phyloP scores from a whole-genome alignment of 2,113 vertebrate species.

The Ailurus styani region DNA sequence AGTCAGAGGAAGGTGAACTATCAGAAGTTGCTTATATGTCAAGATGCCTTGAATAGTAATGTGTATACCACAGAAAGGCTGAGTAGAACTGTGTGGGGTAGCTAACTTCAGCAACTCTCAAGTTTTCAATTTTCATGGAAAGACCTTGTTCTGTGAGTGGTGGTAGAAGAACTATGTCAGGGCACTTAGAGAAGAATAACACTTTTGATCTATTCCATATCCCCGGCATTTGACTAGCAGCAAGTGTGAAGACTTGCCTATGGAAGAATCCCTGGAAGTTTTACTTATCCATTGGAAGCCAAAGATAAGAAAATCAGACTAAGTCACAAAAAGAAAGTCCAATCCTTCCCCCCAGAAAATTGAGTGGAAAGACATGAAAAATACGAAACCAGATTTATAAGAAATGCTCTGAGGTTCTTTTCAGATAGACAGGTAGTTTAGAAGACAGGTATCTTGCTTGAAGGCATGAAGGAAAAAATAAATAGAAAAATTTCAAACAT shows the following conservation, averaged over 20 bases:
- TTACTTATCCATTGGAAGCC: background rate
- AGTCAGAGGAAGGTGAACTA: background rate
- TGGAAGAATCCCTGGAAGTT: background rate
- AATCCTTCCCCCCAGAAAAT: background rate
- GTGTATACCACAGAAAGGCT: background rate
- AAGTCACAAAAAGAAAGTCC: background rate
- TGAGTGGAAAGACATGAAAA: background rate
- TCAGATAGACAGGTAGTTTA: background rate
- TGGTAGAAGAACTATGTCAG: background rate
- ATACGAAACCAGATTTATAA: background rate
- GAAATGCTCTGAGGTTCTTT: background rate
- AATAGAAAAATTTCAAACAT: background rate
- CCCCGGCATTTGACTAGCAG: background rate
- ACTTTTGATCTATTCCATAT: background rate
- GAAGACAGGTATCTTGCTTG: background rate
- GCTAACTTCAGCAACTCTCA: background rate
- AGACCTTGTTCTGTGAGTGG: background rate
- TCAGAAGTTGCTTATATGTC: background rate
- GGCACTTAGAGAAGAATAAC: background rate
- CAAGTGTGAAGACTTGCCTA: background rate
- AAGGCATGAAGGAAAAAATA: background rate
- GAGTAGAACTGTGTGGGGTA: background rate
- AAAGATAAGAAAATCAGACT: background rate
- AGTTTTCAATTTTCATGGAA: background rate
- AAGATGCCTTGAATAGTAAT: background rate